These are phyloP conservation scores for Hydrophis major DNA, from an alignment of 2,797 vertebrate genomes.

Conservation along the genomic window DNA sequence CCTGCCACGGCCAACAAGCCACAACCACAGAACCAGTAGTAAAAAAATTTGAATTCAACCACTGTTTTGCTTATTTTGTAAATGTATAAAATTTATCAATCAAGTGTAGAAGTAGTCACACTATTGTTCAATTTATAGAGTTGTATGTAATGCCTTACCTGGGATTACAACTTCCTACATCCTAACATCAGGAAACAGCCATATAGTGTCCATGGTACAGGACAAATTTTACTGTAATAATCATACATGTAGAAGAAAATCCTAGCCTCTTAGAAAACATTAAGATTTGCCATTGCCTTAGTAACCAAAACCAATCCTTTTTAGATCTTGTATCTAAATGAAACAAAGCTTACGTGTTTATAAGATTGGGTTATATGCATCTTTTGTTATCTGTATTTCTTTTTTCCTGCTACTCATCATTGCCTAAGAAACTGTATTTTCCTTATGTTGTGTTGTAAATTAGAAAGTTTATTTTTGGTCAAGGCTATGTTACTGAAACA, in stretches of 20 bases:
- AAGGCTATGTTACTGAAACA: not conserved
- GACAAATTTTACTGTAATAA: not conserved
- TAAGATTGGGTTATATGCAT: not conserved
- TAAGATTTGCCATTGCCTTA: not conserved
- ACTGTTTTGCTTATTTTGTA: conserved; percentile 27
- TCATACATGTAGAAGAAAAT: conserved; percentile 17
- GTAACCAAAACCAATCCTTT: not conserved
- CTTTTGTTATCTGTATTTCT: not conserved
- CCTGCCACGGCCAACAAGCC: too few species aligned
- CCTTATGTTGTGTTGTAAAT: not conserved
- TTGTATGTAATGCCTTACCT: not conserved
- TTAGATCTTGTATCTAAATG: not conserved
- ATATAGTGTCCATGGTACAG: not conserved
- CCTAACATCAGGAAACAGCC: conserved; percentile 12
- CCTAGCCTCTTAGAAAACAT: not conserved
- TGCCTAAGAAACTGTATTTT: not conserved
- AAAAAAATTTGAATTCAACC: too few species aligned
- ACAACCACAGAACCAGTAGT: too few species aligned
- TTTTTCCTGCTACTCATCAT: not conserved
- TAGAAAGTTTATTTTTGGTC: not conserved
- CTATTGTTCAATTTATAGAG: conserved; percentile 38
- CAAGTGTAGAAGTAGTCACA: conserved; percentile 30
- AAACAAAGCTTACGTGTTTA: not conserved
- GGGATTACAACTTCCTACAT: not conserved
- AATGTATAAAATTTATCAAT: conserved; percentile 48